Base-by-base conservation (phyloP, 2,113 vertebrate genomes). In the Zosterops hypoxanthus region DNA sequence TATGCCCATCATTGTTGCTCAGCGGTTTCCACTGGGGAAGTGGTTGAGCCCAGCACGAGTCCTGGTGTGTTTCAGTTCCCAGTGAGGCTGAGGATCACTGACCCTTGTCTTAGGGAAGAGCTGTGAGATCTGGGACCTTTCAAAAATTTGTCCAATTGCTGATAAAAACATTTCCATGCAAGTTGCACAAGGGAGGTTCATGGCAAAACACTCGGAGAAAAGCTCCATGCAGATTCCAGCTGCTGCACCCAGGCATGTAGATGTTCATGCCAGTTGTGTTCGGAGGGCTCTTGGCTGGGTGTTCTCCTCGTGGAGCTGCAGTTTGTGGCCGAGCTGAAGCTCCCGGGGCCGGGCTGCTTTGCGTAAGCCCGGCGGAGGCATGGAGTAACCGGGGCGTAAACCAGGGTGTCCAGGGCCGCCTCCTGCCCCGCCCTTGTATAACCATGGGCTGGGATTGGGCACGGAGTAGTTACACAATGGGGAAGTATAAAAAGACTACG, bases 401-500 rank as follows among this genome's bases (percentile, higher is more conserved):
- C 24, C 24, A 4, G 34, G 28, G 26, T 75, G 90, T 31, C 96
- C 97, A 28, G 92, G 24, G 97, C 96, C 93, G 97, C 79, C 81
- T 88, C 66, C 85, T 9, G 59, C 71, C 57, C 66, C 5, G 83
- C 85, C 56, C 49, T 95, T 97, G 97, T 97, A 96, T 94, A 97
- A 97, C 14, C 16, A 14, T 60, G 42, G 73, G 17, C 73, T 44
- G 88, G 81, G 88, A 89, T 92, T 94, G 97, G 97, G 29, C 82
- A 28, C 84, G 31, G 55, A 31, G 44, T 44, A 28, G 95, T 98
- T 98, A 97, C 52, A 97, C 97, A 98, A 97, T 66, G 92, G 61
- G 15, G 15, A 86, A 81, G 33, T 29, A 14, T 34, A 41, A 11
- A 23, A 29, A 4, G 50, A 85, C 86, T 96, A 97, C 97, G 95